Evolutionary conservation across 1,140 invertebrate species (phyloP).

Genomic region (Pseudomyrmex concolor): DNA sequence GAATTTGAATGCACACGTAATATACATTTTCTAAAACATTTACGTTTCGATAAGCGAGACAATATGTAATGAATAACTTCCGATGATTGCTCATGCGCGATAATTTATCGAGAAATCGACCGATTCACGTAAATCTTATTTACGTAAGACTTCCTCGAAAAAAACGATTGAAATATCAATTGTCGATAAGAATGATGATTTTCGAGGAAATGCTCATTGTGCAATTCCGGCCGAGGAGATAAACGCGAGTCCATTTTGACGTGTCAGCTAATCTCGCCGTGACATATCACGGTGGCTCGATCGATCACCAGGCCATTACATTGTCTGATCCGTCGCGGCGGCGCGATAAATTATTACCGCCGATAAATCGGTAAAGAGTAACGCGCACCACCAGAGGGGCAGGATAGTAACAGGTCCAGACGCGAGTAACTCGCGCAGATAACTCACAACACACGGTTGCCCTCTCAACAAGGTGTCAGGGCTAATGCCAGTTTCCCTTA

Average conservation of each 20-base stretch:
- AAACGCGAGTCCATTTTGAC: slow-evolving; percentile 65
- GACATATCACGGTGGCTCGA: slow-evolving; percentile 57
- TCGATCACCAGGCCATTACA: slow-evolving; percentile 72
- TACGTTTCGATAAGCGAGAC: neutral
- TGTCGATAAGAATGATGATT: slow-evolving; percentile 36
- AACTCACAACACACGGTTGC: slow-evolving; percentile 50
- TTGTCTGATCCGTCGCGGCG: slow-evolving; percentile 57
- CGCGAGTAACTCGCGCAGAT: slow-evolving; percentile 35
- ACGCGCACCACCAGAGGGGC: slow-evolving; percentile 14
- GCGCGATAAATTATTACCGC: slow-evolving; percentile 69
- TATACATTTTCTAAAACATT: too few species aligned
- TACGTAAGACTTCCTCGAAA: neutral
- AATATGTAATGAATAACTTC: neutral
- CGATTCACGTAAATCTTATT: neutral
- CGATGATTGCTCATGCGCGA: neutral
- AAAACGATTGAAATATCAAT: neutral
- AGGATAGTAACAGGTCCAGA: slow-evolving; percentile 46
- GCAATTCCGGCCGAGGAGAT: slow-evolving; percentile 49
- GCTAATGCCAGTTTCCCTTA: slow-evolving; percentile 48
- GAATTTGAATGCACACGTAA: too few species aligned
- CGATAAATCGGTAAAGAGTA: slow-evolving; percentile 72
- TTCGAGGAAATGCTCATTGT: slow-evolving; percentile 47
- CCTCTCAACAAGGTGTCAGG: slow-evolving; percentile 45
- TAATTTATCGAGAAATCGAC: slow-evolving; percentile 7
- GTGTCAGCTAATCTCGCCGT: slow-evolving; percentile 62